These are phyloP conservation scores for Chalcis sispes DNA, from an alignment of 2,888 invertebrate genomes.

Conservation along the genomic window DNA sequence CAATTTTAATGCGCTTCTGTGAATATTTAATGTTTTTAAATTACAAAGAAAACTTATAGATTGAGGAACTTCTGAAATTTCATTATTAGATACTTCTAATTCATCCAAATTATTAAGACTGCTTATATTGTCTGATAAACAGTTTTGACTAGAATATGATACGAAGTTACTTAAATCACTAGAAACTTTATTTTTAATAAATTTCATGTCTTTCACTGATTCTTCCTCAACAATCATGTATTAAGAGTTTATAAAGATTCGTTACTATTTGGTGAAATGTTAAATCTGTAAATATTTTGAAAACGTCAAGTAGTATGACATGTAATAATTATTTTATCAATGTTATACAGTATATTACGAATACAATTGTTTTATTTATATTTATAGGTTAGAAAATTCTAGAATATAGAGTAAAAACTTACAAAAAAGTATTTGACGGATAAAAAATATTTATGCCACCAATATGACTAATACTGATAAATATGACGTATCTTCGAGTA, in stretches of 20 bases:
- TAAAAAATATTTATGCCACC: no score
- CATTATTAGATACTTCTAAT: conserved; percentile 32
- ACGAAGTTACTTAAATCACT: conserved; percentile 1
- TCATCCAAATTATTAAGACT: conserved; percentile 16
- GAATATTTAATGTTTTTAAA: conserved; percentile 17
- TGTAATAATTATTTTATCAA: no score
- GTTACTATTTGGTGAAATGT: no score
- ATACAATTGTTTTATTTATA: neutral
- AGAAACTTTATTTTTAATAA: neutral
- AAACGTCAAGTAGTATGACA: no score
- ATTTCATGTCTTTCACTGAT: neutral
- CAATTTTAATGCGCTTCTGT: conserved; percentile 3
- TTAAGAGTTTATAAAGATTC: neutral
- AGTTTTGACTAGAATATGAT: neutral
- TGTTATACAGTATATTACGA: no score
- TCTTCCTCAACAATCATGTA: neutral
- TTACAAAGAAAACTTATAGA: neutral
- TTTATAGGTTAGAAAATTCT: conserved; percentile 28
- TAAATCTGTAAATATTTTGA: no score
- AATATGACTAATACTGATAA: no score
- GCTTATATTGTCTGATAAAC: neutral
- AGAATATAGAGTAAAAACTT: neutral
- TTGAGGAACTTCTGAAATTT: conserved; percentile 9
- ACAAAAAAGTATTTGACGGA: no score
- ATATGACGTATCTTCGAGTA: no score